Percentiles rank a stretch among this genome's conserved stretches.
phyloP scores from a whole-genome alignment of 2,113 vertebrate genomes.

The Bos javanicus region DNA sequence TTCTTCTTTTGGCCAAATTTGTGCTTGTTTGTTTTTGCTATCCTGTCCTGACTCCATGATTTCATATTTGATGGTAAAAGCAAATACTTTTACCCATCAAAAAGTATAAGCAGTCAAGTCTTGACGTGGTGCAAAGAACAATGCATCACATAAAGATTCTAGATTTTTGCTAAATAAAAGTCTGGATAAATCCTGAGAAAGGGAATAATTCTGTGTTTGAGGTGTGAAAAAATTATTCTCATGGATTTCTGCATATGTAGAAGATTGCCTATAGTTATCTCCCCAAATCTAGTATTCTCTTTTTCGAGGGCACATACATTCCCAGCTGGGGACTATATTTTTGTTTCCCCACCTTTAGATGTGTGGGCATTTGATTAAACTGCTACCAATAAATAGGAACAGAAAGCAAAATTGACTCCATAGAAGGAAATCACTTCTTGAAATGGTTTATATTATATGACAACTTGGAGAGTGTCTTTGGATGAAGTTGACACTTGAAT shows the following conservation, averaged over 20 bases:
- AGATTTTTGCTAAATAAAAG: not conserved
- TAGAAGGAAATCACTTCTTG: not conserved
- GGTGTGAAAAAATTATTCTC: not conserved
- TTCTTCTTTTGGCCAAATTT: not conserved
- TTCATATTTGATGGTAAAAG: not conserved
- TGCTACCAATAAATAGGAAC: not conserved
- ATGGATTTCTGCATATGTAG: not conserved
- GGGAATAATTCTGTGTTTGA: not conserved
- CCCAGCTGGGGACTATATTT: not conserved
- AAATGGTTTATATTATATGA: not conserved
- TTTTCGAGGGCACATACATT: not conserved
- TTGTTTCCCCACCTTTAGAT: not conserved
- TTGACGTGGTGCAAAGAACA: not conserved
- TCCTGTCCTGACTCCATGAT: not conserved
- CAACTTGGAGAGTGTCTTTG: not conserved
- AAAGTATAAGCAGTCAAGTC: not conserved
- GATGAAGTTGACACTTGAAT: not conserved
- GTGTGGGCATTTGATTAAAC: not conserved
- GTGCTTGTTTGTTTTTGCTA: not conserved
- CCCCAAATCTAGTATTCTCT: not conserved
- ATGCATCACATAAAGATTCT: not conserved
- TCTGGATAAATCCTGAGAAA: not conserved
- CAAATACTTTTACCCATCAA: not conserved
- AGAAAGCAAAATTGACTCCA: not conserved
- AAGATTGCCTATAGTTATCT: not conserved